These are phyloP conservation scores for Neostethus bicornis DNA, from an alignment of 2,797 vertebrate species.

Conservation along the genomic window DNA sequence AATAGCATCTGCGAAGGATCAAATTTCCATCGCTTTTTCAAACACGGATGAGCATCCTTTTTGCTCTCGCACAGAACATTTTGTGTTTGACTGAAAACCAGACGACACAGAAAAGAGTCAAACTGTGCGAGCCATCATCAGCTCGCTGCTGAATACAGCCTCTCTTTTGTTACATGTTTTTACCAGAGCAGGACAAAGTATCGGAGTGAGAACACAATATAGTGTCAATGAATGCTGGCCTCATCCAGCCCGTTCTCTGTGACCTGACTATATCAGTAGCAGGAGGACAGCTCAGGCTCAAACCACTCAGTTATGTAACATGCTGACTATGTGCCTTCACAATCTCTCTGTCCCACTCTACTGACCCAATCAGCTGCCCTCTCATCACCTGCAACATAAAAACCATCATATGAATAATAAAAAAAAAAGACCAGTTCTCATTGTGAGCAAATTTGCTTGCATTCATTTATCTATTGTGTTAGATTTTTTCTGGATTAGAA, in stretches of 20 bases:
- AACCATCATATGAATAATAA: background rate
- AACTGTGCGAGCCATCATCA: background rate
- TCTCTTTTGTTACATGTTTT: conserved; percentile 23
- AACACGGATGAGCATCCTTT: too few species aligned
- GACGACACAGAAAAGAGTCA: conserved; percentile 6
- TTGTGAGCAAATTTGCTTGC: background rate
- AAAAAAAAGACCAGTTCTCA: background rate
- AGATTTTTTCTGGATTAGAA: conserved; percentile 25
- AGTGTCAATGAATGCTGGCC: conserved; percentile 38
- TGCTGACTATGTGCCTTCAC: conserved; percentile 48
- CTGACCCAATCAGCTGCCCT: conserved; percentile 7
- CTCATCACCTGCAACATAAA: background rate
- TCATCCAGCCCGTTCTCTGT: conserved; percentile 41
- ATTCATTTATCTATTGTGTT: conserved; percentile 15
- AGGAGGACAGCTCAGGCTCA: conserved; percentile 45
- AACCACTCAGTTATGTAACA: conserved; percentile 53
- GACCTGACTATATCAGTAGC: conserved; percentile 51
- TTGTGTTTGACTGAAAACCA: conserved; percentile 1
- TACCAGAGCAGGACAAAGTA: conserved; percentile 5
- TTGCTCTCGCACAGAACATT: background rate
- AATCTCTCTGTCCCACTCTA: conserved; percentile 14
- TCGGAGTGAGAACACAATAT: conserved; percentile 26
- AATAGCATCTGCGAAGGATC: too few species aligned
- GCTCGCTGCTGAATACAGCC: conserved; percentile 9
- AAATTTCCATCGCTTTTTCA: too few species aligned